Base-by-base conservation (phyloP, 2,888 invertebrate species). In the Hetaerina titia region DNA sequence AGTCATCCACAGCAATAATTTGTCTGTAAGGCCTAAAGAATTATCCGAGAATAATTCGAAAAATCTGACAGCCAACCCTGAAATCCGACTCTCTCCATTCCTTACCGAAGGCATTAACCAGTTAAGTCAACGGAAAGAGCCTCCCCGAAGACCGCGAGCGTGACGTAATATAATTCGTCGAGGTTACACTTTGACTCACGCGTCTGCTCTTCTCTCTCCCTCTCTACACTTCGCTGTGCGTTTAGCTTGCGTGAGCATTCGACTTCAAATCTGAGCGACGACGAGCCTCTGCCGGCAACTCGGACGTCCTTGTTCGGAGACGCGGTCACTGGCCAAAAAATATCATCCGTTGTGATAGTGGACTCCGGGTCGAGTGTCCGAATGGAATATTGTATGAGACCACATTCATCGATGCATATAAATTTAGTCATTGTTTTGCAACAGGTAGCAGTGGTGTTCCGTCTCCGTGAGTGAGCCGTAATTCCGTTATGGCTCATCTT, bases 311-410 rank as follows among this genome's bases (percentile, higher is more conserved):
- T n/a, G 69, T 9, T n/a, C 19, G 7, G 81, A 31, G 81, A 31
- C 81, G 81, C 81, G 81, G 81, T 31, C 31, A 81, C 13, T 25
- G 81, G 81, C 81, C 81, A 81, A 81, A 81, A 69, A 25, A 31
- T 31, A 81, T 81, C 81, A 15, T 22, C 81, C 13, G 25, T 45
- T 11, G 31, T 11, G 69, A 19, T 69, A 69, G 81, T 31, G 31
- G 81, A 81, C 81, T 11, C 15, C 81, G n/a, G 25, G 11, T 1
- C 31, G 25, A 7, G 31, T 25, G 31, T 9, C n/a, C 31, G 81
- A 81, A 81, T 31, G 11, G 81, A 81, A 81, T 81, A 31, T 31
- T 2, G 11, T 81, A 31, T 31, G 81, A 81, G 81, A 81, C 81
- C 13, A 81, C 81, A 31, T 9, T 81, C 81, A 81, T 81, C 31